Base-by-base conservation (phyloP, 2,797 vertebrate genomes). In the Heteromormyrus szaboi region DNA sequence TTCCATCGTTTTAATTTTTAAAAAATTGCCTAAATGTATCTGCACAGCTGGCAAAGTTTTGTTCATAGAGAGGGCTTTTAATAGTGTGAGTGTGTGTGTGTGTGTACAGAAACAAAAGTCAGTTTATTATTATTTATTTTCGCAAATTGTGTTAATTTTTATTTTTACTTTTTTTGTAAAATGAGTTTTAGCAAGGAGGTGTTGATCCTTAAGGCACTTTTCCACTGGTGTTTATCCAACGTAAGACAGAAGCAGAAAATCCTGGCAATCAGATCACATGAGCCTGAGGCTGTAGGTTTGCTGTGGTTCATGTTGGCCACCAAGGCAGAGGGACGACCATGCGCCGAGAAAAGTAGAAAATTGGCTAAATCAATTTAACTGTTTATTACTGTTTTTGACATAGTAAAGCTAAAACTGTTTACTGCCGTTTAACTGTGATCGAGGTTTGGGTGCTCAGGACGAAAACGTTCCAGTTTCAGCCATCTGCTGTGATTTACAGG, bases 11-110 rank as follows among this genome's bases (percentile, higher is more conserved):
- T 44, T 79, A 44, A 44, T 44, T 79, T 41, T 19, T 19, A 44
- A 79, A 79, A 79, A 44, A 79, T 41, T 85, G 9, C 19, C n/a
- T 53, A 53, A 85, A 92, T 93, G 94, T 90, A 94, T 0, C 79
- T 37, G 96, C 95, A 96, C 94, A 94, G 95, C 50, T 95, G 95
- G 95, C 96, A 46, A 44, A 37, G 46, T 59, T 56, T 44, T 79
- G 22, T 50, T 48, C 22, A 65, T n/a, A 11, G 37, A 33, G 59
- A 85, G 81, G 41, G 46, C 59, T 85, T 54, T 46, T 84, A 83
- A 56, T 84, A 53, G 46, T 84, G 72, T 25, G 12, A 50, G 51
- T 48, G 53, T 41, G 48, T 33, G 19, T 11, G 25, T 56, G 29
- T 54, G 68, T 65, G 29, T 83, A 92, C 86, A 94, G 44, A 84